Evolutionary conservation across 1,140 invertebrate species (phyloP), one percentile per base, ranked within the genome.

Genomic region (Planococcus citri): DNA sequence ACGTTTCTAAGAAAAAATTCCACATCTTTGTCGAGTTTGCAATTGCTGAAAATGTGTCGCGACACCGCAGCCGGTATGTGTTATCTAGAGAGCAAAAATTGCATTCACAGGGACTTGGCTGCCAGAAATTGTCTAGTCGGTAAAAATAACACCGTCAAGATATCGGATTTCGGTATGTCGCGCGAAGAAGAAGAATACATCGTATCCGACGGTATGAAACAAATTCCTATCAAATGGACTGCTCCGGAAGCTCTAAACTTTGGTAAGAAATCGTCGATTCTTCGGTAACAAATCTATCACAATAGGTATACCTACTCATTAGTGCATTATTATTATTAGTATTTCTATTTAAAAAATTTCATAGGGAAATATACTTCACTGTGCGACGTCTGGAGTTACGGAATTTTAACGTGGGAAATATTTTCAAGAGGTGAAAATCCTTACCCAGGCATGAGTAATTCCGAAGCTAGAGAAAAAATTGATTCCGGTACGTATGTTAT

Each of bases 311-410:
- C 17, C 3, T 9, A 14, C 4, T 51, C 17, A 20, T 51, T 20
- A 17, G 3, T 51, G n/a, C 41, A 51, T 51, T 4, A 4, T 17
- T 51, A 51, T 51, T 51, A 9, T 51, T 9, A 6, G 10, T 51
- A 9, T 51, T 51, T 58, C 68, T 70, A 69, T 68, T 38, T 71
- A 69, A n/a, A n/a, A n/a, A n/a, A n/a, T n/a, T 73, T 73, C 73
- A 1, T 73, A 93, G 91, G 92, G 27, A 93, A 92, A 83, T 98
- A 98, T 78, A 97, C 95, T n/a, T 91, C 92, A 0, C 79, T 97
- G 1, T 97, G 94, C 80, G 95, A 98, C 81, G 93, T 97, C n/a
- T 98, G 95, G 95, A 96, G 93, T 76, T 98, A 94, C 79, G 95
- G 95, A 21, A 90, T 98, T 71, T 80, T 98, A 41, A 89, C 92